Percentiles rank a stretch among this genome's conserved stretches.
Conservation (phyloP, 2,888 invertebrate genomes). For the Mesorhabditis belari region DNA sequence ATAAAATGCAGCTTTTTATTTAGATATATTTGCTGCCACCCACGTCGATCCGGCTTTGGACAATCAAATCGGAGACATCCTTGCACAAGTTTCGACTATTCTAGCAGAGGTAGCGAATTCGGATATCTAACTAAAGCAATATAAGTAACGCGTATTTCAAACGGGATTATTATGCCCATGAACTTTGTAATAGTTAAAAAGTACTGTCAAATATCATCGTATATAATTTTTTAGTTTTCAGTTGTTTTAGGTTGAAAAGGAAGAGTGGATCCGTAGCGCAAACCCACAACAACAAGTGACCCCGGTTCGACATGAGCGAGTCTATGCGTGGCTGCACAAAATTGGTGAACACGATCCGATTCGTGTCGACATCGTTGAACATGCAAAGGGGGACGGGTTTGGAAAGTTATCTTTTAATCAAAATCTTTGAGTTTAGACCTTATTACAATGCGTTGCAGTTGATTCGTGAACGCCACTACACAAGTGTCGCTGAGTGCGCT, state of each 20-base stretch:
- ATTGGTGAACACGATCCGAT: slow-evolving; percentile 9
- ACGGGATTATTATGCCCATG: neutral
- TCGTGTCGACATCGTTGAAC: neutral
- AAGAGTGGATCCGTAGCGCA: neutral
- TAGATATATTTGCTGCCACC: slow-evolving; percentile 10
- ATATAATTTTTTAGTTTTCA: too few species aligned
- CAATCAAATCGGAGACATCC: neutral
- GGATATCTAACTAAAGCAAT: too few species aligned
- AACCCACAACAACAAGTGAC: neutral
- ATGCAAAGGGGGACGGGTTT: neutral
- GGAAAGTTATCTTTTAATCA: neutral
- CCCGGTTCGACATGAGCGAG: slow-evolving; percentile 10
- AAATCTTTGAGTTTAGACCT: neutral
- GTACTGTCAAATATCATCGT: too few species aligned
- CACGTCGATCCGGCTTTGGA: slow-evolving; percentile 7
- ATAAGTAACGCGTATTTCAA: too few species aligned
- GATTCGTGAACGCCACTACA: slow-evolving; percentile 5
- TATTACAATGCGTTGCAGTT: slow-evolving; percentile 5
- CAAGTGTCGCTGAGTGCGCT: slow-evolving; percentile 3
- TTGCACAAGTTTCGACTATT: neutral
- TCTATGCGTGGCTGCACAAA: slow-evolving; percentile 11
- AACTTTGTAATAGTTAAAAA: neutral
- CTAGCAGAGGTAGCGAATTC: neutral
- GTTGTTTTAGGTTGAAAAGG: neutral
- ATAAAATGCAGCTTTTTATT: neutral